Conservation (phyloP, 2,797 vertebrate genomes). For the Trachops cirrhosus region DNA sequence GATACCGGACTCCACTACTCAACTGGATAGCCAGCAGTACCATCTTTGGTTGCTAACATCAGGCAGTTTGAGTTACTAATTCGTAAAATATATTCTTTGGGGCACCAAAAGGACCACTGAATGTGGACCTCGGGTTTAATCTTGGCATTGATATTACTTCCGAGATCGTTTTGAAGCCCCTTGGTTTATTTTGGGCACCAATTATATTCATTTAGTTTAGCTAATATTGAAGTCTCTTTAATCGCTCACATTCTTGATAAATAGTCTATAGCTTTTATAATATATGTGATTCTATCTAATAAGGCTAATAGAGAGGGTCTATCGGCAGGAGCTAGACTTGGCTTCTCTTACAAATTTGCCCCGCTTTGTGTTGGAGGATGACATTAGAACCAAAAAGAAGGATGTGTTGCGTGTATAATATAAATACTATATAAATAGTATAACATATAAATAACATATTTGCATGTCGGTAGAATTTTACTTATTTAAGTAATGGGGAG, state of each 20-base stretch:
- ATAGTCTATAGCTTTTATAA: not conserved
- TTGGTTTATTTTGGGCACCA: not conserved
- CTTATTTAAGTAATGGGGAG: not conserved
- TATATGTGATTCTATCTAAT: not conserved
- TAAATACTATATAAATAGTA: too few species aligned
- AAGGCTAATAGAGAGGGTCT: not conserved
- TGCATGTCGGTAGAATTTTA: not conserved
- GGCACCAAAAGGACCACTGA: not conserved
- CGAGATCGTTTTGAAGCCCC: not conserved
- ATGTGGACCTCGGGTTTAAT: not conserved
- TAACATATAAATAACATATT: not conserved
- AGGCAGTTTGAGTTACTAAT: not conserved
- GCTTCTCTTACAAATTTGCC: not conserved
- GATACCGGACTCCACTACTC: accelerated
- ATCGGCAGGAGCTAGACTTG: not conserved
- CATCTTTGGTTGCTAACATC: not conserved
- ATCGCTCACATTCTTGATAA: not conserved
- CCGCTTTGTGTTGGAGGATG: not conserved
- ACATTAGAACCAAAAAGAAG: not conserved
- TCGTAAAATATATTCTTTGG: not conserved
- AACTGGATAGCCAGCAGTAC: not conserved
- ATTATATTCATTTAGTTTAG: not conserved
- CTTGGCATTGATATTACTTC: accelerated
- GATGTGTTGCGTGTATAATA: not conserved
- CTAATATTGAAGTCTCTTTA: not conserved